Base-by-base conservation (phyloP, 2,113 vertebrate genomes). In the Nerophis lumbriciformis region DNA sequence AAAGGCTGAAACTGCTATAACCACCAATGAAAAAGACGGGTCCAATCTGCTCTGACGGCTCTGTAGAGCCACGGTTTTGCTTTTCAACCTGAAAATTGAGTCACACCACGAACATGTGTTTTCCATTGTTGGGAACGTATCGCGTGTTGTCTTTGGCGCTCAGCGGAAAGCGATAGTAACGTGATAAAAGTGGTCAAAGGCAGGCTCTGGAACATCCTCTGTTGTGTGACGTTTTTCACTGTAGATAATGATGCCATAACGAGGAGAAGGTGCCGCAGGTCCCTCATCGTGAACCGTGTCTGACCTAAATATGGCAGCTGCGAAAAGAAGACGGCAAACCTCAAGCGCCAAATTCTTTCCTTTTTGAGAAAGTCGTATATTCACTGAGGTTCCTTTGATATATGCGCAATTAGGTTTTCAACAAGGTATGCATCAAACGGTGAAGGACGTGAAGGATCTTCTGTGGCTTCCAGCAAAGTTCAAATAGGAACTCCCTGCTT, bases 71-170 rank as follows among this genome's bases (percentile, higher is more conserved):
- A 62, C 12, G 64, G 79, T 87, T 88, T 84, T 77, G 50, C 42
- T 58, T 73, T 83, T 82, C 72, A 85, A 80, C 78, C 78, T 65
- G 57, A 67, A 69, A 80, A 75, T 71, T 68, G 64, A 82, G 72
- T 79, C 77, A 77, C 74, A 78, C 70, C 57, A 49, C 67, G 53
- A 77, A 83, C 85, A 89, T 81, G 63, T 86, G 86, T 76, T 86
- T 83, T 78, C 75, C 71, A 87, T 90, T 83, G 72, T 53, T 13
- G 42, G 61, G 79, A 77, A 75, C 69, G 69, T 68, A 75, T 68
- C 71, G 60, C 63, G 53, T 86, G 83, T 87, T 90, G 76, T 67
- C 75, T 83, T 86, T 86, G 85, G 86, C 86, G 54, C 59, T 8
- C 63, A 68, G 74, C 65, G 66, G 78, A 78, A 77, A 77, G 77